Conservation (phyloP, 2,113 vertebrate genomes). For the Riparia riparia region DNA sequence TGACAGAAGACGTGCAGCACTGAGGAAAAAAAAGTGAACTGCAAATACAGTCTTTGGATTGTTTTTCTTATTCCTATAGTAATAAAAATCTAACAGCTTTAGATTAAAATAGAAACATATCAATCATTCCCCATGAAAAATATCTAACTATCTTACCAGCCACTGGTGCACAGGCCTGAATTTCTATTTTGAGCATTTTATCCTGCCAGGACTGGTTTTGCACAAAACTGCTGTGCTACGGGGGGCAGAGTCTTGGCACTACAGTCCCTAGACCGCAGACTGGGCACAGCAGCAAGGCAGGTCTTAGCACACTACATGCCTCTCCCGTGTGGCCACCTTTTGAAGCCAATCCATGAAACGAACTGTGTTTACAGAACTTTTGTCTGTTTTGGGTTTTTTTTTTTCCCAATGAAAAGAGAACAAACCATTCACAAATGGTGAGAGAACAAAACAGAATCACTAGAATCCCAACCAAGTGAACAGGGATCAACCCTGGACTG, state of each 20-base stretch:
- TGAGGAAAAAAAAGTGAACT: neutral
- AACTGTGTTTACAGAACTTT: fast-evolving
- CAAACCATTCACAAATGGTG: neutral
- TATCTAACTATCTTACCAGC: neutral
- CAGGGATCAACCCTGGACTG: fast-evolving
- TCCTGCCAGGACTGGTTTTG: neutral
- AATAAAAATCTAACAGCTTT: neutral
- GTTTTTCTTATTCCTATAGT: neutral
- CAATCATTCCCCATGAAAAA: neutral
- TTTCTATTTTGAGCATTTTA: neutral
- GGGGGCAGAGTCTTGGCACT: neutral
- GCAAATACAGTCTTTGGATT: neutral
- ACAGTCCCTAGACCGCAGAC: neutral
- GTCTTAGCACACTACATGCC: fast-evolving
- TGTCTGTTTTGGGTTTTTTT: neutral
- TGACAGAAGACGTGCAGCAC: neutral
- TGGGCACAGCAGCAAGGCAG: neutral
- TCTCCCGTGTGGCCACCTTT: neutral
- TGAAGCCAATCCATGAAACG: neutral
- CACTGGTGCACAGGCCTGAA: neutral
- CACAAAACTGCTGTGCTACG: neutral
- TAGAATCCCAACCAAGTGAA: neutral
- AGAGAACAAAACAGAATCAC: neutral
- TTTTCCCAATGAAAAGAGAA: neutral
- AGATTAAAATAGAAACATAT: neutral